A percentile compares a stretch with the other conserved stretches of the same genome.
These are phyloP conservation scores for Zaprionus ghesquierei DNA, from an alignment of 1,140 invertebrate species.

Conservation along the genomic window DNA sequence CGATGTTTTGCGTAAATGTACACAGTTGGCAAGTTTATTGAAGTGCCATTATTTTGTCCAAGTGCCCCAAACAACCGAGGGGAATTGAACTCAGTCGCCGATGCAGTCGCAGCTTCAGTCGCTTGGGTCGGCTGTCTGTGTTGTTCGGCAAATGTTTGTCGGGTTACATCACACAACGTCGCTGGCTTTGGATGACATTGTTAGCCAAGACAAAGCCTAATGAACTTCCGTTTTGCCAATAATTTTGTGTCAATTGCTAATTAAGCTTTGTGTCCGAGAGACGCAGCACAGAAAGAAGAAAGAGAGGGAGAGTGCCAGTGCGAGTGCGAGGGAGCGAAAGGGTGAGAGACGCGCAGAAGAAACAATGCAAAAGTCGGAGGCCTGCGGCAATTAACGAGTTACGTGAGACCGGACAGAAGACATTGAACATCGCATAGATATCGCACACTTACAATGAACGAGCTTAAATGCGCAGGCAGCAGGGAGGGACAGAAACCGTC, in stretches of 20 bases:
- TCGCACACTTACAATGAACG: neutral
- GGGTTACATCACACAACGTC: constrained; percentile 19
- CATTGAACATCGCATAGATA: constrained; percentile 4
- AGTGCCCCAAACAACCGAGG: neutral
- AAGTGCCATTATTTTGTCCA: constrained; percentile 14
- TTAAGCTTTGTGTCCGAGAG: constrained; percentile 29
- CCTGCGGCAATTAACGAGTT: constrained; percentile 30
- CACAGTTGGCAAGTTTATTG: constrained; percentile 48
- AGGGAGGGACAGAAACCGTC: neutral
- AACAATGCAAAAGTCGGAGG: constrained; percentile 16
- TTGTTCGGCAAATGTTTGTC: constrained; percentile 6
- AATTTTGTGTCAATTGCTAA: constrained; percentile 48
- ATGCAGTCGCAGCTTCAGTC: neutral
- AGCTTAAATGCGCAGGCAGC: no score
- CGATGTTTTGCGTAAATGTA: constrained; percentile 43
- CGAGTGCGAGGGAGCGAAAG: neutral
- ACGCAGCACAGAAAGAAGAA: constrained; percentile 22
- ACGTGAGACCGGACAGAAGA: constrained; percentile 21
- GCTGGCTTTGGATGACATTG: constrained; percentile 9
- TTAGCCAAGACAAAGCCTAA: constrained; percentile 55
- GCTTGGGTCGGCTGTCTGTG: neutral
- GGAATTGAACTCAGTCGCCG: neutral
- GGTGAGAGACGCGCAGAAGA: neutral
- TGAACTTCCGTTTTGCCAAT: constrained; percentile 67
- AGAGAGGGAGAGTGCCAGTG: neutral